Evolutionary conservation across 2,797 vertebrate genomes (phyloP), one percentile per base, ranked within the genome.

Genomic region (Cephalopachus bancanus): DNA sequence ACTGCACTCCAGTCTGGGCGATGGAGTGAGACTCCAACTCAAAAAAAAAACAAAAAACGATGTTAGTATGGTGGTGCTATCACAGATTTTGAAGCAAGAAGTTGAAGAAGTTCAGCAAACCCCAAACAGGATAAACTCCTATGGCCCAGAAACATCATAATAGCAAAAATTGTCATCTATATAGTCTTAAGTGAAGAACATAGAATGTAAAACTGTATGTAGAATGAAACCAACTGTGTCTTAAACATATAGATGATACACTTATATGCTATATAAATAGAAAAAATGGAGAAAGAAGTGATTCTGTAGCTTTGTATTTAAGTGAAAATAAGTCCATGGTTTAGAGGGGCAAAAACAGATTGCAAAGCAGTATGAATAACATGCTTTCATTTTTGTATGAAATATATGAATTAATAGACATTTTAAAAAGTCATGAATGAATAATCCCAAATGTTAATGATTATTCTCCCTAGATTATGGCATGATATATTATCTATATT

Each of bases 181-280:
- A 33, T 57, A 44, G 60, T 91, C 44, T 95, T 69, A 74, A 93
- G 60, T 86, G 51, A 62, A 92, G n/a, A 90, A 79, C 19, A 78
- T 5, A 80, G 67, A 79, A 20, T 49, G 55, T 11, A 84, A 87
- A 91, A 53, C 30, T 22, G 1, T 74, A 93, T 37, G 14, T 60
- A 49, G 1, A 51, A 64, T 64, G 51, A 93, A 95, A 84, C 30
- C 74, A 92, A 37, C 37, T 37, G 65, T 64, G 44, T 59, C 28
- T 64, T 60, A 91, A 84, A 83, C 49, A 91, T 10, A 1, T 49
- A 37, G 37, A 62, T 20, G 57, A 75, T n/a, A 44, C 22, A 64
- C 44, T 53, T 78, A 79, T 14, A 71, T 65, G 65, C 26, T 65
- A 83, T 69, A 55, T 37, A 84, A 91, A 84, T 49, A 74, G 30